Percentiles rank a stretch among this genome's conserved stretches.
phyloP scores from a whole-genome alignment of 2,113 vertebrate species.

The Notarius quadriscutis region DNA sequence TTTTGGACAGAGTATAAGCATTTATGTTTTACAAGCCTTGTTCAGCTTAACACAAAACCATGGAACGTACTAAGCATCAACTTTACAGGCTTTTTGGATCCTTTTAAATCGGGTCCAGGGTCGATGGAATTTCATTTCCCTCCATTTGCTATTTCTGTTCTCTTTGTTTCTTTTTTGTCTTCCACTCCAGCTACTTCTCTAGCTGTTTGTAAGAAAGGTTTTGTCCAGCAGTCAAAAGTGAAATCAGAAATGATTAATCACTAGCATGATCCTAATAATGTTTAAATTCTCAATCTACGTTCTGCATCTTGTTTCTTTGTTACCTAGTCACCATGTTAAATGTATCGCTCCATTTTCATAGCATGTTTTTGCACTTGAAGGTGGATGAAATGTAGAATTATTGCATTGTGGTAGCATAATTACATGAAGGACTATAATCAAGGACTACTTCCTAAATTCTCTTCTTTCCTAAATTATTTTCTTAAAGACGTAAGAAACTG shows the following conservation, averaged over 20 bases:
- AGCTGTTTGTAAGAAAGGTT: background rate
- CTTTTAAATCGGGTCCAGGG: conserved; percentile 30
- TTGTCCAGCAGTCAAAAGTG: background rate
- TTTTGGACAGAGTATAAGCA: conserved; percentile 9
- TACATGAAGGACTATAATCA: background rate
- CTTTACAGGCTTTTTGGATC: conserved; percentile 34
- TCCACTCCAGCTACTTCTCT: background rate
- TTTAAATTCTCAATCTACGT: background rate
- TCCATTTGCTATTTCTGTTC: background rate
- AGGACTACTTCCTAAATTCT: background rate
- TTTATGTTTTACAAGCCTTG: conserved; percentile 41
- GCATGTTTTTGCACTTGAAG: background rate
- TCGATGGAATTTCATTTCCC: conserved; percentile 12
- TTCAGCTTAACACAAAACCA: conserved; percentile 17
- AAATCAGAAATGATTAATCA: background rate
- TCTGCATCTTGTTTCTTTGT: background rate
- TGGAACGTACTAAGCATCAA: conserved; percentile 4
- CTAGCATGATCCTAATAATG: background rate
- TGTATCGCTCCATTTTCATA: background rate
- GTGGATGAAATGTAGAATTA: background rate
- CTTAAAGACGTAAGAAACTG: too few relatives aligned
- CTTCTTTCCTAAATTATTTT: too few relatives aligned
- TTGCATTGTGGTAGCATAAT: background rate
- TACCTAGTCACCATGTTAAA: background rate
- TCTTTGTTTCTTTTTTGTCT: background rate